phyloP scores from a whole-genome alignment of 2,888 invertebrate species.

The Limnephilus lunatus region DNA sequence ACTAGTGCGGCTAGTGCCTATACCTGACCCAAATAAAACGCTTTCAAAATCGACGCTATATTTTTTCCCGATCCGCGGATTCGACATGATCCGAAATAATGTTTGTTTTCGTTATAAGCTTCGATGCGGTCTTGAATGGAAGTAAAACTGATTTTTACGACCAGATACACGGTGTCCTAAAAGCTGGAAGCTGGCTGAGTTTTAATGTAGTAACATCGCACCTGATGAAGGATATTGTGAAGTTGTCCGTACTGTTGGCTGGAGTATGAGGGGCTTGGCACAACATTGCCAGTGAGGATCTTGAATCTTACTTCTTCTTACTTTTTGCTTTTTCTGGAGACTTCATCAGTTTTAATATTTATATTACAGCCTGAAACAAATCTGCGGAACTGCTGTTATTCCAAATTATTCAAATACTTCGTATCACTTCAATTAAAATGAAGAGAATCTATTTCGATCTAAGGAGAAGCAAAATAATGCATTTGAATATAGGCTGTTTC shows the following conservation, averaged over 20 bases:
- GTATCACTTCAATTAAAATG: no score
- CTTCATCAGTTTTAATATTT: not conserved
- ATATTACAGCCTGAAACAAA: no score
- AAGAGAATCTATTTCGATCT: no score
- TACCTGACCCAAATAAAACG: conserved; percentile 45
- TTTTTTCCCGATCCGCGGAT: conserved; percentile 25
- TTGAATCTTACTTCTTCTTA: not conserved
- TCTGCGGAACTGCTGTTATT: no score
- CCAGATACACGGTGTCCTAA: not conserved
- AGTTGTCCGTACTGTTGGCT: not conserved
- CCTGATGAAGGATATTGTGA: not conserved
- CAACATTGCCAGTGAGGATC: not conserved
- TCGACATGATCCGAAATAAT: conserved; percentile 19
- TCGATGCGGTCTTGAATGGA: conserved; percentile 32
- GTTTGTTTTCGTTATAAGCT: conserved; percentile 9
- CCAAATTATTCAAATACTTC: no score
- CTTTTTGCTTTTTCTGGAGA: not conserved
- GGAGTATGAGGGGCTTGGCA: no score
- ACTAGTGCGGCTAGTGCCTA: not conserved
- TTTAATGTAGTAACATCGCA: not conserved
- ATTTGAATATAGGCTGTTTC: no score
- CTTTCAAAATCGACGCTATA: conserved; percentile 10
- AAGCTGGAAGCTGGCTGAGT: not conserved
- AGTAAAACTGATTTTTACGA: conserved; percentile 29
- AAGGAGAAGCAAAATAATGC: no score